Base-by-base conservation (phyloP, 2,888 invertebrate genomes). In the Lithophane socia region DNA sequence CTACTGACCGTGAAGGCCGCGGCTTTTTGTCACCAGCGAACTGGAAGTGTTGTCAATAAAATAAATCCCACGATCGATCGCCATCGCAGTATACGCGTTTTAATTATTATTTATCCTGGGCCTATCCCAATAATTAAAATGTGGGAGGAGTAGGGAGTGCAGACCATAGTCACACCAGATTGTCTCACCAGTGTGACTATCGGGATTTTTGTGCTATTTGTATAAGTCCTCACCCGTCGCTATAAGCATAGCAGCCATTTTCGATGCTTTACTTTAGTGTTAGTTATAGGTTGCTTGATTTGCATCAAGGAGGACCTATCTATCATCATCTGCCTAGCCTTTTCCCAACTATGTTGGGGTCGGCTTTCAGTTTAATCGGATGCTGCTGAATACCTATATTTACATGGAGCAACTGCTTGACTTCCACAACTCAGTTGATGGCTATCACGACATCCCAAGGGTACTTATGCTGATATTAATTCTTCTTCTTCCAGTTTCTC, bases 1-100 rank as follows among this genome's bases (percentile, higher is more conserved):
- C 88, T 86, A 65, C 81, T 88, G 89, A 93, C 94, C 96, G 94
- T 95, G 95, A 96, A 96, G 96, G 96, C 93, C 94, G 91, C 79
- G 67, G 79, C 74, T 91, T 91, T 92, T 93, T 92, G 89, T 89
- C 74, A 70, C 61, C 64, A 79, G 10, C 18, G 21, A 69, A 69
- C 66, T 85, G 78, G 83, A 80, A 87, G 79, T 85, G 80, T 85
- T 78, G 82, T 83, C 80, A 83, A 77, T 44, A 84, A 80, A 82
- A 79, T 74, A 73, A 67, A 77, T 75, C 66, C 52, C 77, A 83
- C 68, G 68, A 73, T 66, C 52, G 56, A 61, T 42, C 37, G 60
- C 24, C 44, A 64, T 37, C 13, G 24, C 13, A 24, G 2, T 37
- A 16, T 52, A 37, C 37, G 49, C 47, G 49, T 52, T 52, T 18